These are phyloP conservation scores for Chloroceryle aenea DNA, from an alignment of 2,113 vertebrate species.

Conservation along the genomic window DNA sequence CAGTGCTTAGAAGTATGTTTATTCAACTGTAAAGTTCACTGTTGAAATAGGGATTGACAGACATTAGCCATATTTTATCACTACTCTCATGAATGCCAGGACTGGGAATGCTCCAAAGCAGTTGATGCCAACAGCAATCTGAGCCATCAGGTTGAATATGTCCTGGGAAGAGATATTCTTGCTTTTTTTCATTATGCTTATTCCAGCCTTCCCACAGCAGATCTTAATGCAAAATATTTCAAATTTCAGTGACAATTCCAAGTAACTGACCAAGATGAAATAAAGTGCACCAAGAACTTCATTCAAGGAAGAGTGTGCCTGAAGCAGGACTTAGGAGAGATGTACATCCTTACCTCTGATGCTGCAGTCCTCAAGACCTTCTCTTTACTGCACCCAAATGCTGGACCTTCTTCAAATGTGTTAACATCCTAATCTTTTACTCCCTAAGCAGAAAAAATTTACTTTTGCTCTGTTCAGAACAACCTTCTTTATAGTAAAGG, in stretches of 20 bases:
- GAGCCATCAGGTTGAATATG: not conserved
- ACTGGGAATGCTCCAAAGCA: not conserved
- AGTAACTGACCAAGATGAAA: not conserved
- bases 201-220: not conserved
- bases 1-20: slow-evolving; percentile 56
- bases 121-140: slow-evolving; percentile 17
- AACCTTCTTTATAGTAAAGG: not conserved
- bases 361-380: not conserved
- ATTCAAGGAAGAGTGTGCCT: not conserved
- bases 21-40: slow-evolving; percentile 42
- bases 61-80: not conserved
- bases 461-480: not conserved
- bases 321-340: not conserved
- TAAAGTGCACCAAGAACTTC: not conserved
- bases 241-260: not conserved
- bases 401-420: not conserved
- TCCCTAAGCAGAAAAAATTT: not conserved
- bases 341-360: not conserved
- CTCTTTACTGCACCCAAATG: not conserved
- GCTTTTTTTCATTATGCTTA: not conserved
- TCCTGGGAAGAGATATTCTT: not conserved
- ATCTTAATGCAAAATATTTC: slow-evolving; percentile 15
- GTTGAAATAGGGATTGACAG: slow-evolving; percentile 16
- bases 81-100: not conserved
- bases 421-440: not conserved